Evolutionary conservation across 2,888 invertebrate genomes (phyloP), one percentile per base, ranked within the genome.

Genomic region (Ormyrus thymus): DNA sequence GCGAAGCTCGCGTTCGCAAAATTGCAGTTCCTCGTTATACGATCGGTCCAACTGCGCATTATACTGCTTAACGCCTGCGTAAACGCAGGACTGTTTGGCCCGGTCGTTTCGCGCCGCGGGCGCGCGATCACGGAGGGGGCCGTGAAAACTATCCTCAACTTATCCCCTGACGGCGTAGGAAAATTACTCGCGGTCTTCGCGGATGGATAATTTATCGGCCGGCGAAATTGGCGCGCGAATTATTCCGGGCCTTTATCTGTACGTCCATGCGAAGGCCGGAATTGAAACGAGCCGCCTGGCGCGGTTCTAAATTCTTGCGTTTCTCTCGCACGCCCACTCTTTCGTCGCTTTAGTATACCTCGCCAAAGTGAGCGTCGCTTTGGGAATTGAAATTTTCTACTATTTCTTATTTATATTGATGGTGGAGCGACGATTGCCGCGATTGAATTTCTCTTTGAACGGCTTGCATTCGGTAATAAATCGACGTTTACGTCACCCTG

Each of bases 11-110:
- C 80, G 82, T 80, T 77, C 82, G 79, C 83, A 83, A 82, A 84
- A 84, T 84, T 80, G 83, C 81, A 81, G 76, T 76, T 62, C 77
- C 59, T 53, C 45, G 59, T 61, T 68, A 73, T 83, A 84, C 82
- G 84, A 83, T 83, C 82, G 83, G 82, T 84, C 83, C 82, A 83
- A 84, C 83, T 84, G 84, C 78, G 83, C 84, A 83, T 83, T 83
- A 84, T 55, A 46, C 83, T 82, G 82, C 79, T 82, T 84, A 83
- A 83, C 82, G 83, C 81, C 80, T 81, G 82, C 82, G 83, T 84
- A 83, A 84, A 83, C 76, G 81, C 79, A 79, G 79, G 75, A 83
- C 79, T 81, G 82, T 82, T 81, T 78, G 76, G 70, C 64, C 58
- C 77, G 78, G 73, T 74, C 81, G 79, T 82, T 83, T 65, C 66